Percentiles rank a stretch among this genome's conserved stretches.
These are phyloP conservation scores for Spialia ferax DNA, from an alignment of 2,888 invertebrate species.

Conservation along the genomic window DNA sequence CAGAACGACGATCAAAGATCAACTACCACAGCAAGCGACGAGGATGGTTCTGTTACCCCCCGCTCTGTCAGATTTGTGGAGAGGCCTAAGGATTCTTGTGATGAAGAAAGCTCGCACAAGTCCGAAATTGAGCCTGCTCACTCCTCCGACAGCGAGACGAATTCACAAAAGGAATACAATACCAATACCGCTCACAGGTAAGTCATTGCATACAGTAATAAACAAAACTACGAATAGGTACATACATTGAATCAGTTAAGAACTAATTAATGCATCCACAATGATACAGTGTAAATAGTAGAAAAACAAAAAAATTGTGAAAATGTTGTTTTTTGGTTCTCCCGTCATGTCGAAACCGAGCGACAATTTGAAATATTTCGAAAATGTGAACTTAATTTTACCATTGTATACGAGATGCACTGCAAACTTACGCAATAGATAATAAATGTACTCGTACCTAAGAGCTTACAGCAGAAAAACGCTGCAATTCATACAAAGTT, in stretches of 20 bases:
- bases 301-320: too few species aligned
- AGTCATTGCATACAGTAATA: neutral
- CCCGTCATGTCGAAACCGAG: too few species aligned
- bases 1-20: constrained; percentile 78
- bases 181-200: constrained; percentile 63
- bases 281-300: too few species aligned
- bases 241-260: too few species aligned
- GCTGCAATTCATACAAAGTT: neutral
- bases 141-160: constrained; percentile 54
- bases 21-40: constrained; percentile 81
- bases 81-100: constrained; percentile 66
- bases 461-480: too few species aligned
- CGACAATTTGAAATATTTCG: too few species aligned
- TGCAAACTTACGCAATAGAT: too few species aligned
- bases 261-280: too few species aligned
- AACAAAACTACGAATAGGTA: neutral
- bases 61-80: constrained; percentile 90
- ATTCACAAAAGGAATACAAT: constrained; percentile 58
- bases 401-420: too few species aligned
- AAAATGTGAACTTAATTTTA: too few species aligned
- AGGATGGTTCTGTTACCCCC: constrained; percentile 85
- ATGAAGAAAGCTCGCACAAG: constrained; percentile 60
- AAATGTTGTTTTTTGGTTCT: too few species aligned
- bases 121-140: constrained; percentile 38
- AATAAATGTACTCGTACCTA: too few species aligned